These are phyloP conservation scores for Mus pahari DNA, from an alignment of 2,113 vertebrate species.

Conservation along the genomic window DNA sequence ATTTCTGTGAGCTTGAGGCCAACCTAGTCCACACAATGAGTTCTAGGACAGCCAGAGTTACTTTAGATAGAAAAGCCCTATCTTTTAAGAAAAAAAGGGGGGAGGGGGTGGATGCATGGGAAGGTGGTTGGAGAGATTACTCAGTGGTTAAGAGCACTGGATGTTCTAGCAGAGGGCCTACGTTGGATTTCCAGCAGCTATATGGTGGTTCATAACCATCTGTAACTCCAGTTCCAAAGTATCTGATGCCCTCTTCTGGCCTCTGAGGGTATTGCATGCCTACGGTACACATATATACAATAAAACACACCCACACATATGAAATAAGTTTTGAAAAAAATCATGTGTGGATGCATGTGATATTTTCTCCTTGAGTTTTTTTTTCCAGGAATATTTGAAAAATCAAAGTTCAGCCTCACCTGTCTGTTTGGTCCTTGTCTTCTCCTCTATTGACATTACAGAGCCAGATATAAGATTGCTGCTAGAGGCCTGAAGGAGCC, in stretches of 20 bases:
- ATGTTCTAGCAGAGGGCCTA: neutral
- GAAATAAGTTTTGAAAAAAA: neutral
- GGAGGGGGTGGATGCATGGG: too few relatives aligned
- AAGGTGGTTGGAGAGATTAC: neutral
- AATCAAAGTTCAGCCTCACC: slow-evolving; percentile 86
- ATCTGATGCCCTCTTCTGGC: neutral
- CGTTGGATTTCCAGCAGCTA: neutral
- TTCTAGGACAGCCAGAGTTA: neutral
- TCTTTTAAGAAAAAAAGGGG: neutral
- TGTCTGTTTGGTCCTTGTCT: slow-evolving; percentile 83
- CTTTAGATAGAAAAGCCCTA: neutral
- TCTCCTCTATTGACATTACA: slow-evolving; percentile 90
- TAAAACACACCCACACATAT: neutral
- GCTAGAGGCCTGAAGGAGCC: slow-evolving; percentile 92
- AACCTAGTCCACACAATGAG: neutral
- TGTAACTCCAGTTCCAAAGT: too few relatives aligned
- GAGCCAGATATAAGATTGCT: slow-evolving; percentile 90
- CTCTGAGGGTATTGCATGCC: neutral
- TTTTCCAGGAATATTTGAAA: slow-evolving; percentile 9
- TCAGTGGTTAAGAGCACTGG: neutral
- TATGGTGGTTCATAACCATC: neutral
- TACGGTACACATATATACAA: neutral
- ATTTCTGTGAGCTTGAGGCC: neutral
- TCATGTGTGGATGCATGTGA: neutral
- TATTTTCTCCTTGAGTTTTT: neutral